Evolutionary conservation across 2,113 vertebrate species (phyloP), one percentile per base, ranked within the genome.

Genomic region (Dromaius novaehollandiae): DNA sequence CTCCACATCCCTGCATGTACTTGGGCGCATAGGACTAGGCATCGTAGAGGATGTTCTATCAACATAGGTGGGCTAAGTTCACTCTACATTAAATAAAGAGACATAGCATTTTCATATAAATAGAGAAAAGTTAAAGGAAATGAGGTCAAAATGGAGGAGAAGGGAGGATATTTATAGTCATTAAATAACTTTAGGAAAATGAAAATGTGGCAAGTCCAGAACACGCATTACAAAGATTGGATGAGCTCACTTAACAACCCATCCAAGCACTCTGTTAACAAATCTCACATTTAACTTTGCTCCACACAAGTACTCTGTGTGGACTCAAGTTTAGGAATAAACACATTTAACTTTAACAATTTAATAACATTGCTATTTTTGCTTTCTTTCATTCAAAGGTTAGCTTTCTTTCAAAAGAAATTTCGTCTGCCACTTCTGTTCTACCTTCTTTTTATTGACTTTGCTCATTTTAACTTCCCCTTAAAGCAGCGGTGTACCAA

Each of bases 1-100:
- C 99, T 99, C 99, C 99, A 99, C 99, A 99, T 99, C 75, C 99
- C 99, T 98, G 99, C 99, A 96, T 99, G 99, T 85, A 99, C 99
- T 98, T 99, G 99, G 55, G 99, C 99, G 98, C 99, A 99, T 1
- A 99, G 98, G 64, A 99, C 99, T 53, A 99, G 97, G 97, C 99
- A 99, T 90, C 99, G 99, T 6, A 99, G 98, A 36, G 99, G 99
- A 66, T 99, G 99, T 80, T 99, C 99, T 87, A 99, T 99, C 78
- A 99, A 95, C 98, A 99, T 99, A 13, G 99, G 99, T 4, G 99
- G 99, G 95, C 99, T 99, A 83, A 99, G 98, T 96, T 99, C 99
- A 95, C 99, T 99, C 99, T 99, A 97, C 17, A 82, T 46, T 69
- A 80, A 94, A 87, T 58, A 82, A 95, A 92, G 36, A 60, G 56